Evolutionary conservation across 2,113 vertebrate genomes (phyloP).

Genomic region (Sturnus vulgaris): DNA sequence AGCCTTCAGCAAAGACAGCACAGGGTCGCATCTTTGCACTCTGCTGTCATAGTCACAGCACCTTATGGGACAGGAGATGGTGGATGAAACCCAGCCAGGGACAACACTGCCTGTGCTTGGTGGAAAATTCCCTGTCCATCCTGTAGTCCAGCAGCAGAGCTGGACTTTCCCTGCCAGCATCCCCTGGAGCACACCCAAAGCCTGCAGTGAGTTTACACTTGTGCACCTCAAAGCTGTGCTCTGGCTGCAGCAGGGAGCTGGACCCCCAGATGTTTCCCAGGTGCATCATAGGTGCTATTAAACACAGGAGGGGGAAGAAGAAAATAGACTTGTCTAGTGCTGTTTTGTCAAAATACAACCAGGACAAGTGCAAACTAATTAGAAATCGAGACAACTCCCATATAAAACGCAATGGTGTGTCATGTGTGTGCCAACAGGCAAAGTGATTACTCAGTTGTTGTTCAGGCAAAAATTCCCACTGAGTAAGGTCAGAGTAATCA

Average conservation of each 20-base stretch:
- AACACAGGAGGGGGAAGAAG: background rate
- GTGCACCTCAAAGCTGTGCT: background rate
- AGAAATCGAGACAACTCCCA: slow-evolving; percentile 59
- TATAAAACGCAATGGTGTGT: slow-evolving; percentile 29
- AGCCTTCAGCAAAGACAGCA: background rate
- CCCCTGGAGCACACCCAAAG: background rate
- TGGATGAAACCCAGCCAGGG: background rate
- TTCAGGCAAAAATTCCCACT: slow-evolving; percentile 58
- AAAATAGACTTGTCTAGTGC: background rate
- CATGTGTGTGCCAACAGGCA: slow-evolving; percentile 50
- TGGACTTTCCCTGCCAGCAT: background rate
- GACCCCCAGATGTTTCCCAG: background rate
- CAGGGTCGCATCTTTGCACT: background rate
- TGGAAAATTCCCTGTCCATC: background rate
- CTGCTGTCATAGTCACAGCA: background rate
- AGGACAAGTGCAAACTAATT: slow-evolving; percentile 54
- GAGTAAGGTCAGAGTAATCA: slow-evolving; percentile 63
- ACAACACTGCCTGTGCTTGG: background rate
- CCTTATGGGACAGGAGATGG: background rate
- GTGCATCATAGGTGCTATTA: background rate
- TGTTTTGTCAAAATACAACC: slow-evolving; percentile 45
- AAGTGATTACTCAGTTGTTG: slow-evolving; percentile 64
- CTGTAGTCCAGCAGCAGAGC: background rate
- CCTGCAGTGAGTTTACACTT: background rate
- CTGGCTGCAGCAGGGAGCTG: background rate